Evolutionary conservation across 2,888 invertebrate genomes (phyloP).

Genomic region (Pollenia griseotomentosa): DNA sequence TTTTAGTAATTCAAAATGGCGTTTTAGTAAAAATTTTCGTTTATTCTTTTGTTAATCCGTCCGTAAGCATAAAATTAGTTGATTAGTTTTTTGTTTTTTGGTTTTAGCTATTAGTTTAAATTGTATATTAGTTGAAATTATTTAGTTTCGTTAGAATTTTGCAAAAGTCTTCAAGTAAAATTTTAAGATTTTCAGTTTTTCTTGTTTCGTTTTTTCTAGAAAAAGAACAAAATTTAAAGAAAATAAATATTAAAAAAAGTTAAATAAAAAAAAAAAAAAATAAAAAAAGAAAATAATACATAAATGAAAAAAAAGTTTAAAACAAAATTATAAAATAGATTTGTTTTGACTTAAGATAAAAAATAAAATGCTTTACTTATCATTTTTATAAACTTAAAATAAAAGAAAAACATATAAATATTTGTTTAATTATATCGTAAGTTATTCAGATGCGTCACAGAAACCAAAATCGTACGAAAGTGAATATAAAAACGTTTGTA

Average conservation of each 20-base stretch:
- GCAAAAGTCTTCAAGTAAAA: slow-evolving; percentile 78
- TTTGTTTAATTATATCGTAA: too few relatives aligned
- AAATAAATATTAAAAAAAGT: slow-evolving; percentile 57
- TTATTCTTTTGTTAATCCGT: slow-evolving; percentile 49
- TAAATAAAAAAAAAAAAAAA: slow-evolving; percentile 41
- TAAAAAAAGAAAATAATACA: background rate
- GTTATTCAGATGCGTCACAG: too few relatives aligned
- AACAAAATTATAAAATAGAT: background rate
- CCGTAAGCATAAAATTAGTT: slow-evolving; percentile 34
- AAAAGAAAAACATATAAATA: too few relatives aligned
- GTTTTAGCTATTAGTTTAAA: background rate
- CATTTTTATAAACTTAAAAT: too few relatives aligned
- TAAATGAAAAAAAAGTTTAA: slow-evolving; percentile 15
- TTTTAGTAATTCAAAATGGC: slow-evolving; percentile 22
- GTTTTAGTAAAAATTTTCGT: slow-evolving; percentile 35
- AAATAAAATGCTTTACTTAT: too few relatives aligned
- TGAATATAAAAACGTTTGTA: too few relatives aligned
- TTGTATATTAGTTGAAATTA: slow-evolving; percentile 76
- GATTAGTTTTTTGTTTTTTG: slow-evolving; percentile 37
- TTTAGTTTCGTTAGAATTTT: slow-evolving; percentile 78
- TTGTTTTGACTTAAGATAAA: too few relatives aligned
- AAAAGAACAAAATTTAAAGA: slow-evolving; percentile 72
- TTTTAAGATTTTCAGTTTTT: slow-evolving; percentile 77
- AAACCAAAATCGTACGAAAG: too few relatives aligned
- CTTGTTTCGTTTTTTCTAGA: slow-evolving; percentile 74